Base-by-base conservation (phyloP, 2,888 invertebrate genomes). In the Erebia ligea region DNA sequence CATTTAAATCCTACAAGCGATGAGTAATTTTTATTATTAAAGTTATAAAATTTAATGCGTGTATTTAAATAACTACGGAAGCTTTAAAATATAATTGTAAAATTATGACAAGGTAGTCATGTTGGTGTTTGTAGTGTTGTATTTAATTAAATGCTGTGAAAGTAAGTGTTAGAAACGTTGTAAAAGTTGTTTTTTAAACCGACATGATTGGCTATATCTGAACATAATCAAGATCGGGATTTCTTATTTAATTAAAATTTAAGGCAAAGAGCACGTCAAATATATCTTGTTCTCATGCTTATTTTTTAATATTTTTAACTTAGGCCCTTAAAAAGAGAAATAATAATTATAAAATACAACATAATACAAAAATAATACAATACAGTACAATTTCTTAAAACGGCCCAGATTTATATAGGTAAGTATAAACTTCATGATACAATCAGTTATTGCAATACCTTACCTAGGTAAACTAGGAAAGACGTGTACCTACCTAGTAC, bases 131-230 rank as follows among this genome's bases (percentile, higher is more conserved):
- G n/a, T n/a, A n/a, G 50, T 50, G n/a, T 50, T 50, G 15, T 50
- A 15, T 58, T 58, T 21, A 58, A 58, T 58, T 40, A 58, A 57
- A 57, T n/a, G 57, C 34, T 34, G 15, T 57, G 57, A 57, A 57
- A 57, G 34, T 57, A 57, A 57, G 34, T 57, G 13, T 25, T 15
- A 8, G 15, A 15, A 34, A 34, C 21, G 13, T 25, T 57, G 57
- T 57, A 57, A 34, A 57, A 34, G 57, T 57, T 34, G 34, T 57
- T 34, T 57, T 57, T 15, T 25, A 57, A 11, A 17, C 13, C 13
- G 57, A 34, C 13, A 57, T n/a, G 34, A 57, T 34, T n/a, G 57
- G 15, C 21, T 21, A 13, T 21, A 13, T 57, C 25, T 25, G 15
- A 57, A 25, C 57, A 57, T 57, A 25, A 4, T 3, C 34, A 34